These are phyloP conservation scores for Oryzias woworae DNA, from an alignment of 2,113 vertebrate genomes.

Conservation along the genomic window DNA sequence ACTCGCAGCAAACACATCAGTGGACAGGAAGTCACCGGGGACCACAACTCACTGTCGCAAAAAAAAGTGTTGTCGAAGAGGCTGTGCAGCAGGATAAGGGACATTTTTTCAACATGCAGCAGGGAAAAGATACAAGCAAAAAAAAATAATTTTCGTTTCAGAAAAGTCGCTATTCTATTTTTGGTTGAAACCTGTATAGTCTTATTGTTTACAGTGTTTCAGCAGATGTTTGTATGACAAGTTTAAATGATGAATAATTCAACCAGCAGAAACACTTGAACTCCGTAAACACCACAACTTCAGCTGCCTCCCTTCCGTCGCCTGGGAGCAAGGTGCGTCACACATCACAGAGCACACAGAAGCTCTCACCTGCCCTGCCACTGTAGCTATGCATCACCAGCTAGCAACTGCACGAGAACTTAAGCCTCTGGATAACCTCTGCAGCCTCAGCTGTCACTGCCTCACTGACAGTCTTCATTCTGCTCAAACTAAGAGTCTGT, in stretches of 20 bases:
- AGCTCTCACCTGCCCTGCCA: conserved; percentile 55
- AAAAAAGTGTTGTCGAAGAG: conserved; percentile 25
- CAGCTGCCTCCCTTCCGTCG: conserved; percentile 24
- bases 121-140: conserved; percentile 34
- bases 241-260: conserved; percentile 33
- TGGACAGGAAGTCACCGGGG: conserved; percentile 60
- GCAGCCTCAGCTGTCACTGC: conserved; percentile 38
- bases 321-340: conserved; percentile 48
- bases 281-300: conserved; percentile 15
- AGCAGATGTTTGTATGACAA: neutral
- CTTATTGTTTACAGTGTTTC: neutral
- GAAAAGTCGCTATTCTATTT: conserved; percentile 20
- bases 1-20: conserved; percentile 60
- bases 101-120: conserved; percentile 29
- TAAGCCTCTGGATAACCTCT: conserved; percentile 47
- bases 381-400: conserved; percentile 55
- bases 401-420: conserved; percentile 35
- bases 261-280: conserved; percentile 24
- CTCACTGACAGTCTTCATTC: conserved; percentile 40
- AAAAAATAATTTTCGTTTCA: conserved; percentile 8
- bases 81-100: conserved; percentile 15
- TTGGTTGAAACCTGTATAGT: neutral
- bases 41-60: conserved; percentile 53
- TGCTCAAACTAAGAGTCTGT: neutral
- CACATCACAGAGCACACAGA: conserved; percentile 55